Evolutionary conservation across 2,888 invertebrate species (phyloP).

Genomic region (Bedellia somnulentella): DNA sequence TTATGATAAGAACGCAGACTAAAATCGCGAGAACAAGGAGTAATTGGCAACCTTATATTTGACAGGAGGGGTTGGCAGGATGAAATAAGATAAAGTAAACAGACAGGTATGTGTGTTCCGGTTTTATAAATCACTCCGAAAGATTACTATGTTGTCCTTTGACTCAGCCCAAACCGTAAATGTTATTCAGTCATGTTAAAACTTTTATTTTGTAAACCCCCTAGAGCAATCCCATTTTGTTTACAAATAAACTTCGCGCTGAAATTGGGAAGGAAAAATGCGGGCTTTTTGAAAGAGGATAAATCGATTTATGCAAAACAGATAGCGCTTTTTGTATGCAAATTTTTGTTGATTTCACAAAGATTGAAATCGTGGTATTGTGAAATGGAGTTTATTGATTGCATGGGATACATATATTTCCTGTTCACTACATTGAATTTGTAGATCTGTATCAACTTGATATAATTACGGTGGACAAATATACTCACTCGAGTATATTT

Average conservation of each 20-base stretch:
- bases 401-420: slow-evolving; percentile 5
- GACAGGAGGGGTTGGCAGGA: too few species aligned
- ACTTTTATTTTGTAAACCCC: slow-evolving; percentile 52
- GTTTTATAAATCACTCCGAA: too few species aligned
- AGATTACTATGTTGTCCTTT: too few species aligned
- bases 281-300: slow-evolving; percentile 46
- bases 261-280: slow-evolving; percentile 51
- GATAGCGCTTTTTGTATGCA: slow-evolving; percentile 58
- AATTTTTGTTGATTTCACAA: slow-evolving; percentile 54
- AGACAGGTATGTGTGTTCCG: too few species aligned
- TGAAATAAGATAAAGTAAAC: too few species aligned
- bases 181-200: slow-evolving; percentile 32
- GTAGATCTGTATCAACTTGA: too few species aligned
- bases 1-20: too few species aligned
- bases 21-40: too few species aligned
- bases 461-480: too few species aligned
- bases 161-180: slow-evolving; percentile 18
- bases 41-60: too few species aligned
- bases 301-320: slow-evolving; percentile 59
- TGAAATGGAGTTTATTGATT: slow-evolving; percentile 44
- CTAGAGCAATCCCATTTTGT: slow-evolving; percentile 52
- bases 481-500: too few species aligned
- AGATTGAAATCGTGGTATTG: slow-evolving; percentile 53
- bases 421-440: too few species aligned
- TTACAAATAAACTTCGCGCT: slow-evolving; percentile 55